phyloP scores from a whole-genome alignment of 2,113 vertebrate species.

The Lycaon pictus region DNA sequence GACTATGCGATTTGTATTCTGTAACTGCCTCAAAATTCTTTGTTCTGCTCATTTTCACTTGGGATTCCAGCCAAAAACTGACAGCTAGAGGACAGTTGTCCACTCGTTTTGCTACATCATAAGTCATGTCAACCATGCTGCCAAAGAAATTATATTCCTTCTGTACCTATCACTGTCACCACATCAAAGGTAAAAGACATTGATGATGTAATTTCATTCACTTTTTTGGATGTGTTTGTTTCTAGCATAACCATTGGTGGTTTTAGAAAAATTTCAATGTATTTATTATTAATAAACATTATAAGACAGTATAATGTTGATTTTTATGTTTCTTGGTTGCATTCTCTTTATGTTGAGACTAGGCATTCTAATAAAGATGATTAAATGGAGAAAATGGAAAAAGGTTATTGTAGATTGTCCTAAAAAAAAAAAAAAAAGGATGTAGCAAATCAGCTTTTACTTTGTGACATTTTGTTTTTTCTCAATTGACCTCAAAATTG shows the following conservation, averaged over 20 bases:
- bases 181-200: conserved; percentile 65
- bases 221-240: conserved; percentile 47
- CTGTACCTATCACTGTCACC: conserved; percentile 53
- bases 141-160: conserved; percentile 72
- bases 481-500: background rate
- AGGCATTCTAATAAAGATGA: background rate
- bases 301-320: background rate
- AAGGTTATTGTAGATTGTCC: background rate
- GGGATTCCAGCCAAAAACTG: conserved; percentile 65
- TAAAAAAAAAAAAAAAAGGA: background rate
- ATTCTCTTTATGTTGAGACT: background rate
- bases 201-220: conserved; percentile 41
- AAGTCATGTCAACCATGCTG: conserved; percentile 62
- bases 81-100: conserved; percentile 56
- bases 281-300: conserved; percentile 38
- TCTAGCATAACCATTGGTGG: background rate
- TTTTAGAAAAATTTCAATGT: background rate
- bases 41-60: conserved; percentile 62
- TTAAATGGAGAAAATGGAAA: background rate
- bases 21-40: background rate
- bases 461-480: background rate
- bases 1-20: background rate
- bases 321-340: background rate
- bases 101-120: conserved; percentile 62
- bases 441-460: background rate